Percentiles rank a stretch among this genome's conserved stretches.
phyloP scores from a whole-genome alignment of 2,888 invertebrate species.

The Cynaeus angustus region DNA sequence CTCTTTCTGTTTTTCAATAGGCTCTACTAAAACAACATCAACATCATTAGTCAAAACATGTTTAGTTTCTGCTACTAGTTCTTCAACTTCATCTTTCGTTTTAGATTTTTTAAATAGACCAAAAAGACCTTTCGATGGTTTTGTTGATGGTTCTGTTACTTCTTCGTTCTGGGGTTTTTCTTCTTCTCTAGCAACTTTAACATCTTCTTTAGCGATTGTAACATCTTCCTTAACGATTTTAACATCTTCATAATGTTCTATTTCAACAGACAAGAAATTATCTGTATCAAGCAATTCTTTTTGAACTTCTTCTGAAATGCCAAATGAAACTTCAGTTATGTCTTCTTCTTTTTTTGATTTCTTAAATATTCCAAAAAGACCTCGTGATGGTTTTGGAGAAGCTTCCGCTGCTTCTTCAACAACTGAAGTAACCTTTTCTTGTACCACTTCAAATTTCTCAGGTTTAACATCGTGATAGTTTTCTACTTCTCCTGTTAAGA shows the following conservation, averaged over 20 bases:
- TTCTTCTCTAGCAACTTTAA: conserved; percentile 9
- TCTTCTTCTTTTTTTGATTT: conserved; percentile 46
- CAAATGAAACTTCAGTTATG: background rate
- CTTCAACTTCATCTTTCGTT: conserved; percentile 41
- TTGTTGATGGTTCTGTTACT: conserved; percentile 33
- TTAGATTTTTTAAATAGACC: conserved; percentile 54
- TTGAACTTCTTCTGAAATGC: background rate
- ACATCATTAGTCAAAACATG: conserved; percentile 42
- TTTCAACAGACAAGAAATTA: background rate
- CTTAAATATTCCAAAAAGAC: conserved; percentile 53
- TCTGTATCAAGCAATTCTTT: conserved; percentile 1
- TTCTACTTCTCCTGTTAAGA: conserved; percentile 56
- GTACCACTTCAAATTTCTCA: conserved; percentile 5
- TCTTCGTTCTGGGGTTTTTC: conserved; percentile 2
- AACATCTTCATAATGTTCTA: conserved; percentile 33
- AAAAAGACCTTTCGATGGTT: conserved; percentile 49
- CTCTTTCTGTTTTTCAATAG: conserved; percentile 43
- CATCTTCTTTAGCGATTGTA: background rate
- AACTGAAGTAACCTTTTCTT: conserved; percentile 27
- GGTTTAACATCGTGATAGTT: conserved; percentile 57
- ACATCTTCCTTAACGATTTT: conserved; percentile 15
- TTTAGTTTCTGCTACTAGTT: background rate
- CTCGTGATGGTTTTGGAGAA: conserved; percentile 44
- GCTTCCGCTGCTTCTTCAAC: conserved; percentile 35
- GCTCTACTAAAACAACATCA: conserved; percentile 52